phyloP scores from a whole-genome alignment of 1,140 invertebrate species.

The Drosophila subobscura region DNA sequence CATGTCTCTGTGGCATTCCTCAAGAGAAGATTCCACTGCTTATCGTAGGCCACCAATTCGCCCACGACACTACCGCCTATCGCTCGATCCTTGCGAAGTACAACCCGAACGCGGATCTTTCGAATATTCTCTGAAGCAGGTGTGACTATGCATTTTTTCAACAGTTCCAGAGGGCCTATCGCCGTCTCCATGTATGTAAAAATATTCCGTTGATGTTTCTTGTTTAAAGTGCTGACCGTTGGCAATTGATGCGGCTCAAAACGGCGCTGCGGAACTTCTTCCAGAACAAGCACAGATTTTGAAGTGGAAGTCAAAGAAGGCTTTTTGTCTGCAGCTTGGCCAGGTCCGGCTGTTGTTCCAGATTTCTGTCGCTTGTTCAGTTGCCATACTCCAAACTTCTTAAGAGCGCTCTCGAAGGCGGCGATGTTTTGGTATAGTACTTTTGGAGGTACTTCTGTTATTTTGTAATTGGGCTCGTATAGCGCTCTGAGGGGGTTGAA shows the following conservation, averaged over 20 bases:
- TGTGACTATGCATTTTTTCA: slow-evolving; percentile 87
- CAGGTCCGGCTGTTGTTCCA: background rate
- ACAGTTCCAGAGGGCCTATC: slow-evolving; percentile 86
- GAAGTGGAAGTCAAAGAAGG: slow-evolving; percentile 13
- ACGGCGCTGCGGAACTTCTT: slow-evolving; percentile 28
- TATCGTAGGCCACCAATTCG: slow-evolving; percentile 94
- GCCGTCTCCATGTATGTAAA: slow-evolving; percentile 86
- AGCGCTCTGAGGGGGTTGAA: slow-evolving; percentile 89
- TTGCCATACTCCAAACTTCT: slow-evolving; percentile 65
- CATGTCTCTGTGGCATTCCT: slow-evolving; percentile 94
- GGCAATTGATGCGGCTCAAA: slow-evolving; percentile 75
- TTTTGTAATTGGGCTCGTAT: slow-evolving; percentile 84
- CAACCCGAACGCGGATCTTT: slow-evolving; percentile 87
- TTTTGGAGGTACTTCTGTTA: slow-evolving; percentile 83
- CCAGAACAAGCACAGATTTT: slow-evolving; percentile 3
- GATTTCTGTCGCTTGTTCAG: slow-evolving; percentile 54
- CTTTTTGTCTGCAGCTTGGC: slow-evolving; percentile 1
- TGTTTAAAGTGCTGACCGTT: slow-evolving; percentile 48
- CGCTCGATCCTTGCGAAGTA: slow-evolving; percentile 86
- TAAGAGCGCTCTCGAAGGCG: slow-evolving; percentile 71
- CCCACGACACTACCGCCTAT: slow-evolving; percentile 92
- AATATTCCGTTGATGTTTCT: slow-evolving; percentile 85
- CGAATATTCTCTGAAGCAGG: slow-evolving; percentile 9
- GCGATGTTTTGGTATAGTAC: slow-evolving; percentile 77
- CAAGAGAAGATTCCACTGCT: slow-evolving; percentile 96